Evolutionary conservation across 2,113 vertebrate species (phyloP).

Genomic region (Todiramphus saurophagus): DNA sequence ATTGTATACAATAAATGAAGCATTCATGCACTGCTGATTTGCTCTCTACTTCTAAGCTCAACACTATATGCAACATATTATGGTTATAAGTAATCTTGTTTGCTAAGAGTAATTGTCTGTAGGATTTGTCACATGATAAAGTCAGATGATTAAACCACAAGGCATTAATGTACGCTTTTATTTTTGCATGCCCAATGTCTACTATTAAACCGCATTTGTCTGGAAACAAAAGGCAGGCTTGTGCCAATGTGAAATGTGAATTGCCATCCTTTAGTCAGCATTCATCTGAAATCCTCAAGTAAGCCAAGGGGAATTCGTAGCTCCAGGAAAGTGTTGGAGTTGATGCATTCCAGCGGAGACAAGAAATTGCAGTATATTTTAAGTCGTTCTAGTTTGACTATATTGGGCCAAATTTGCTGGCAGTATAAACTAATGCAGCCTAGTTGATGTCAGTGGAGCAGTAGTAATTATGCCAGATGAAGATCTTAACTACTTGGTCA

Average conservation of each 20-base stretch:
- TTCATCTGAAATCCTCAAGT: not conserved
- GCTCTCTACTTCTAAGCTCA: not conserved
- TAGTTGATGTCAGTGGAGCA: not conserved
- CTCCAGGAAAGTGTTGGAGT: not conserved
- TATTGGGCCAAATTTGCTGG: not conserved
- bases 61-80: too few species aligned
- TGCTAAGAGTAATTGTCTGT: not conserved
- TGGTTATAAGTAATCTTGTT: not conserved
- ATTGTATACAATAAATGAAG: not conserved
- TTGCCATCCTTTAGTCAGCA: not conserved
- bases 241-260: not conserved
- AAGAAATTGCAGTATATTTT: not conserved
- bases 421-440: not conserved
- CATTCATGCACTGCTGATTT: not conserved
- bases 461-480: not conserved
- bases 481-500: not conserved
- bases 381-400: not conserved
- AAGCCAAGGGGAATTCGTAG: not conserved
- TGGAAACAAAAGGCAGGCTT: conserved; percentile 4
- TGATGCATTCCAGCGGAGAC: not conserved
- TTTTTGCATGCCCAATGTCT: not conserved
- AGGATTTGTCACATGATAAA: not conserved
- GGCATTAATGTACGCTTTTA: not conserved
- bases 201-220: not conserved
- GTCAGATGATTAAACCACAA: not conserved